Evolutionary conservation across 2,113 vertebrate genomes (phyloP).

Genomic region (Petromus typicus): DNA sequence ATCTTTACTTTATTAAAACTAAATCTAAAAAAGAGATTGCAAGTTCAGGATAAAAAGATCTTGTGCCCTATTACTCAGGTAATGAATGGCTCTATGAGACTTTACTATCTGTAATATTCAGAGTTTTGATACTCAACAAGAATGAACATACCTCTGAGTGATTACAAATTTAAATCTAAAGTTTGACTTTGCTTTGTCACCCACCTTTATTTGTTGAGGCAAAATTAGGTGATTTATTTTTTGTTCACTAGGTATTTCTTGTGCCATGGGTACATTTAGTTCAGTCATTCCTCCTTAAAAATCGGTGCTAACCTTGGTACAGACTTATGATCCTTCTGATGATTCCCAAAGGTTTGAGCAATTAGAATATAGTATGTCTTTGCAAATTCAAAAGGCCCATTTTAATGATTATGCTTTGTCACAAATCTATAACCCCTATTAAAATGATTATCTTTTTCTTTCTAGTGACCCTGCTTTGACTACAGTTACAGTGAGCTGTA

Average conservation of each 20-base stretch:
- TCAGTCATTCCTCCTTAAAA: neutral
- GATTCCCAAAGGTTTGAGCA: constrained; percentile 58
- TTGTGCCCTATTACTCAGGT: neutral
- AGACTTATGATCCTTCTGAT: neutral
- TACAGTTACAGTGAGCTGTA: neutral
- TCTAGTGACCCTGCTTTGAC: neutral
- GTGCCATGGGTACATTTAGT: neutral
- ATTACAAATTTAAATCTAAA: neutral
- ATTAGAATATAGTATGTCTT: constrained; percentile 61
- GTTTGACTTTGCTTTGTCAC: neutral
- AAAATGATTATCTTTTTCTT: constrained; percentile 28
- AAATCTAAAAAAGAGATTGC: neutral
- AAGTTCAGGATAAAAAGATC: neutral
- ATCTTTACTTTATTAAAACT: neutral
- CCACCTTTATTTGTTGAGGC: neutral
- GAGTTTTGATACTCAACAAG: neutral
- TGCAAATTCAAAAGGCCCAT: constrained; percentile 35
- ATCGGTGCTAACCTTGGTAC: neutral
- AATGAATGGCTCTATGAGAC: neutral
- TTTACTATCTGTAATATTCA: neutral
- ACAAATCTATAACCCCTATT: constrained; percentile 1
- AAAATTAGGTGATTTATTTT: neutral
- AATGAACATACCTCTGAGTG: neutral
- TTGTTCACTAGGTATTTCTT: neutral
- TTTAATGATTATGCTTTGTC: constrained; percentile 64